Evolutionary conservation across 2,113 vertebrate species (phyloP).

Genomic region (Pogona vitticeps): DNA sequence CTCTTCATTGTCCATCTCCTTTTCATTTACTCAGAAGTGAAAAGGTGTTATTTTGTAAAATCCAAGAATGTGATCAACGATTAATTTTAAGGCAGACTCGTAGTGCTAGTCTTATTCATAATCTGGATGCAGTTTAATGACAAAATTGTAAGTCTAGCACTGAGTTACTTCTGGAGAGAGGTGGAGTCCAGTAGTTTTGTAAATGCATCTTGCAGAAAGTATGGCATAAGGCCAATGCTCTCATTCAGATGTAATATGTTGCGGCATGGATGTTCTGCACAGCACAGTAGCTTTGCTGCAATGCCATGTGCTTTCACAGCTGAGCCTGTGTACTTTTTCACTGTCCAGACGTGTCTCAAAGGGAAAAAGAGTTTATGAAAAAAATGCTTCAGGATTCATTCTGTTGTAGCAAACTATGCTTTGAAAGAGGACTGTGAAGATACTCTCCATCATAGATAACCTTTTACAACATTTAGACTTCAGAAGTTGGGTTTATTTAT

Average conservation of each 20-base stretch:
- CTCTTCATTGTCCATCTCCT: not conserved
- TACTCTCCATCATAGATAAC: constrained; percentile 15
- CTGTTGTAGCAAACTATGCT: not conserved
- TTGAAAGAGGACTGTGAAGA: not conserved
- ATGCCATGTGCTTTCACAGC: constrained; percentile 7
- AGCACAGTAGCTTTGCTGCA: constrained; percentile 18
- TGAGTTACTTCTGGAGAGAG: fast-evolving
- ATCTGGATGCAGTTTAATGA: not conserved
- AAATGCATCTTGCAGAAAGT: constrained; percentile 11
- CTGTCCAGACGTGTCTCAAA: constrained; percentile 8
- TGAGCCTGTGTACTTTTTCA: constrained; percentile 24
- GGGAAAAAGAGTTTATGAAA: fast-evolving
- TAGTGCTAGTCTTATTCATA: not conserved
- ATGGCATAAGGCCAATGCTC: not conserved
- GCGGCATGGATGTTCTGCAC: constrained; percentile 9
- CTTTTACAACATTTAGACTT: not conserved
- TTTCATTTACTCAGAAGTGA: too few species aligned
- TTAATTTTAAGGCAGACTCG: not conserved
- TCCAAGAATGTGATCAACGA: not conserved
- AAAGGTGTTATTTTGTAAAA: not conserved
- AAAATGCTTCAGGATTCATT: not conserved
- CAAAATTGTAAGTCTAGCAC: not conserved
- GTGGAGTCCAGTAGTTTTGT: not conserved
- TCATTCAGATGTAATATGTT: constrained; percentile 33
- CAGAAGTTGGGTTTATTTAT: not conserved